phyloP scores from a whole-genome alignment of 1,140 invertebrate genomes.

The Heliothis subflexa region DNA sequence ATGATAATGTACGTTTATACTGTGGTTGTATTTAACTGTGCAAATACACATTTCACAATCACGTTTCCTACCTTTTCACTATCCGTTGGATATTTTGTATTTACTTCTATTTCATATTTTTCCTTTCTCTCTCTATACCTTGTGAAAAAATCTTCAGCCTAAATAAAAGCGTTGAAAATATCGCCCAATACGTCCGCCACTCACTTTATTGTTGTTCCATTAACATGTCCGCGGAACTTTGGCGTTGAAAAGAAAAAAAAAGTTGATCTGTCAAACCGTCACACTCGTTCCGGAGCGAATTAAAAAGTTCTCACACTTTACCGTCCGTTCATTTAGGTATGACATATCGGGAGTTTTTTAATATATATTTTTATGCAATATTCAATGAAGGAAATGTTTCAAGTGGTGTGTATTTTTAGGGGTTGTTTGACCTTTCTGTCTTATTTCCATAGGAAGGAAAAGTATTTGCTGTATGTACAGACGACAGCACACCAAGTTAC shows the following conservation, averaged over 20 bases:
- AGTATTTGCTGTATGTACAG: too few relatives aligned
- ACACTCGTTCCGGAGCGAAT: slow-evolving; percentile 40
- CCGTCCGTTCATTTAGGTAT: slow-evolving; percentile 33
- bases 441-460: too few relatives aligned
- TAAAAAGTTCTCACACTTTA: slow-evolving; percentile 50
- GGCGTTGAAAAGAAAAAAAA: slow-evolving; percentile 29
- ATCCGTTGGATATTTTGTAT: too few relatives aligned
- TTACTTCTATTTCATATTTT: too few relatives aligned
- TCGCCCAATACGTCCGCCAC: not conserved
- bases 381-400: not conserved
- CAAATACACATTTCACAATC: too few relatives aligned
- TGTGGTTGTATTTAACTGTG: too few relatives aligned
- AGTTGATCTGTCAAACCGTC: slow-evolving; percentile 41
- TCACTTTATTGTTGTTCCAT: slow-evolving; percentile 21
- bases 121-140: too few relatives aligned
- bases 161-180: slow-evolving; percentile 6
- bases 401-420: not conserved
- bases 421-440: too few relatives aligned
- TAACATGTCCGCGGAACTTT: slow-evolving; percentile 21
- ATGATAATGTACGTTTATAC: too few relatives aligned
- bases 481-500: too few relatives aligned
- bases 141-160: too few relatives aligned
- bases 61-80: too few relatives aligned
- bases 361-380: not conserved
- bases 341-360: slow-evolving; percentile 20